phyloP scores from a whole-genome alignment of 2,113 vertebrate species.

The Amblyopsis rosae region DNA sequence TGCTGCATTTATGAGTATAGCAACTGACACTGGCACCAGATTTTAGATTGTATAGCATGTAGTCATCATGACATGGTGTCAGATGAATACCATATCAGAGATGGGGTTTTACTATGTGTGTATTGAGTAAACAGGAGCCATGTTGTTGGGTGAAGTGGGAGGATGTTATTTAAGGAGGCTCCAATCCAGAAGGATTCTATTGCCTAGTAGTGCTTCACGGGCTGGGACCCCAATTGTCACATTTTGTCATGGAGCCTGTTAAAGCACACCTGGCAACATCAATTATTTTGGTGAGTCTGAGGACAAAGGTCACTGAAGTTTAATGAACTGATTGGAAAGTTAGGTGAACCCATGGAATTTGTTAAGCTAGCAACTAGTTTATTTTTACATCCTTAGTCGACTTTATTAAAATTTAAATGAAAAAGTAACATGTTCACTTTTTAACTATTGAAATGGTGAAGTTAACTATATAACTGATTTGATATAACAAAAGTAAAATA shows the following conservation, averaged over 20 bases:
- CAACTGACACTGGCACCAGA: background rate
- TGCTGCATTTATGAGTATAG: constrained; percentile 38
- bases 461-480: too few species aligned
- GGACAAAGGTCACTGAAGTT: constrained; percentile 18
- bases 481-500: too few species aligned
- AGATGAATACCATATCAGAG: constrained; percentile 1
- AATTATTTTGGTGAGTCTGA: constrained; percentile 29
- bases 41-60: background rate
- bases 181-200: constrained; percentile 9
- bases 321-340: too few species aligned
- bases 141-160: too few species aligned
- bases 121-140: too few species aligned
- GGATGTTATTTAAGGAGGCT: background rate
- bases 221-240: constrained; percentile 42
- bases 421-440: too few species aligned
- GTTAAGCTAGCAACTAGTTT: too few species aligned
- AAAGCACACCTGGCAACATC: constrained; percentile 55
- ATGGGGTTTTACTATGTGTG: too few species aligned
- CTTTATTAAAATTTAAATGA: too few species aligned
- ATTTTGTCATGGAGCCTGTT: constrained; percentile 48
- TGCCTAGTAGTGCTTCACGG: constrained; percentile 24
- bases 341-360: too few species aligned
- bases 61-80: constrained; percentile 9
- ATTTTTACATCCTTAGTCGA: too few species aligned
- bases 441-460: too few species aligned